Percentiles rank a stretch among this genome's conserved stretches.
Evolutionary conservation across 2,888 invertebrate genomes (phyloP).

Genomic region (Ormyrus labotus): DNA sequence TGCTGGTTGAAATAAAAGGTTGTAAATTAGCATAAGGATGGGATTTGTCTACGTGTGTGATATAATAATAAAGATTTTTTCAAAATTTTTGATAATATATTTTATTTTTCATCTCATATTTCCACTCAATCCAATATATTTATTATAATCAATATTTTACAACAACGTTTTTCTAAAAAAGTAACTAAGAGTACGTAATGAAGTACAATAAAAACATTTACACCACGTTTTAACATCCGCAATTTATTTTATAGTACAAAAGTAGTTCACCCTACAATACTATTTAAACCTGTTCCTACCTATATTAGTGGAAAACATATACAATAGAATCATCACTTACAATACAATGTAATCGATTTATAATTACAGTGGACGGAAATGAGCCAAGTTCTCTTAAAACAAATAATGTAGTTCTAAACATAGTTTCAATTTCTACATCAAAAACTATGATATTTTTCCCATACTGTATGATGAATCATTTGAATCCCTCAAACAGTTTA

Average conservation of each 20-base stretch:
- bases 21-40: too few species aligned
- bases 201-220: constrained; percentile 4
- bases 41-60: too few species aligned
- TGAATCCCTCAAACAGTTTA: too few species aligned
- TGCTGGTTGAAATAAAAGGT: too few species aligned
- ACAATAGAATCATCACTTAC: constrained; percentile 14
- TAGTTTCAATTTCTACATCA: too few species aligned
- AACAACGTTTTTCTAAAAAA: too few species aligned
- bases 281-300: constrained; percentile 18
- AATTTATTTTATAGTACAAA: constrained; percentile 33
- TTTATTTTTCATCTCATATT: not conserved
- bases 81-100: not conserved
- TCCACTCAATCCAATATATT: too few species aligned
- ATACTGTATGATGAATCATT: too few species aligned
- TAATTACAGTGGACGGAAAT: constrained; percentile 15
- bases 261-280: constrained; percentile 7
- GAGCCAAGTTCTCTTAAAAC: not conserved
- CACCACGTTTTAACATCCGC: constrained; percentile 19
- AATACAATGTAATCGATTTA: not conserved
- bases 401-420: not conserved
- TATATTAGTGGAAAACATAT: constrained; percentile 29
- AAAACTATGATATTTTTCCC: too few species aligned
- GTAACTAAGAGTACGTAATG: too few species aligned
- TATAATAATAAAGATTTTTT: too few species aligned
- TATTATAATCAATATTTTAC: too few species aligned